Conservation (phyloP, 2,888 invertebrate genomes). For the Meghimatium bilineatum region DNA sequence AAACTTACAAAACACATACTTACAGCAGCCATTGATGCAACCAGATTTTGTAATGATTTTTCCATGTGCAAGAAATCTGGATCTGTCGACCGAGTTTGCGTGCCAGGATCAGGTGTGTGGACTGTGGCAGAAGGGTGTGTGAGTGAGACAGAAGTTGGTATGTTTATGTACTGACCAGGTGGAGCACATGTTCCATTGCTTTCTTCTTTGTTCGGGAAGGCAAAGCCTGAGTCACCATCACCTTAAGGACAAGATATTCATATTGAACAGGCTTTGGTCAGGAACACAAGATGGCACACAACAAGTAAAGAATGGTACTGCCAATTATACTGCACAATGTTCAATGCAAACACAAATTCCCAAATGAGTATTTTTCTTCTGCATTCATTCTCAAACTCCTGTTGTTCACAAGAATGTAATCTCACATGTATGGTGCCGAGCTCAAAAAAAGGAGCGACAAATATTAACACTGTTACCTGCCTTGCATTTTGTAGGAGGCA, state of each 20-base stretch:
- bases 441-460: too few relatives aligned
- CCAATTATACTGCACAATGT: too few relatives aligned
- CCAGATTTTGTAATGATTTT: conserved; percentile 83
- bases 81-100: background rate
- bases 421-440: too few relatives aligned
- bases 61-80: conserved; percentile 55
- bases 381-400: too few relatives aligned
- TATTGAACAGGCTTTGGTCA: background rate
- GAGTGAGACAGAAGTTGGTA: background rate
- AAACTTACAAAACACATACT: conserved; percentile 19
- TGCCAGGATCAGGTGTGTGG: background rate
- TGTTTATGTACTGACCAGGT: conserved; percentile 34
- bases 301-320: too few relatives aligned
- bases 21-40: conserved; percentile 85
- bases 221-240: conserved; percentile 44
- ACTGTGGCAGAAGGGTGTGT: background rate
- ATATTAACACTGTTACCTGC: too few relatives aligned
- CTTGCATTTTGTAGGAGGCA: too few relatives aligned
- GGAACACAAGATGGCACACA: too few relatives aligned
- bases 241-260: background rate
- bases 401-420: too few relatives aligned
- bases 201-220: conserved; percentile 38
- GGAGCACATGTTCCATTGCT: conserved; percentile 30
- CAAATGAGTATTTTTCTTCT: too few relatives aligned
- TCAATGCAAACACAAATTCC: too few relatives aligned